Evolutionary conservation across 1,140 invertebrate genomes (phyloP).

Genomic region (Arctopsyche grandis): DNA sequence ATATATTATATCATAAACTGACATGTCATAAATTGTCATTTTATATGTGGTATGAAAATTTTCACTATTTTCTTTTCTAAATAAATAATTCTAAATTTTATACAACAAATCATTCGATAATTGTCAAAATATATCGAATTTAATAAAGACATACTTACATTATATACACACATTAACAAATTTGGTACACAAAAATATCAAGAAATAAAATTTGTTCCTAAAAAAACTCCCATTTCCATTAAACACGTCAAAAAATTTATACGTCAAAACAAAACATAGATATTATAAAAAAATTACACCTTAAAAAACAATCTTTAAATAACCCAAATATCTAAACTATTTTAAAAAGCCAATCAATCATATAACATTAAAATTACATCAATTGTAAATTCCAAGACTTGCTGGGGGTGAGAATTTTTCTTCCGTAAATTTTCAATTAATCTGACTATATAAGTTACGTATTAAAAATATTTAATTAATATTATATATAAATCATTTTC

Average conservation of each 20-base stretch:
- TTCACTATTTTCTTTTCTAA: neutral
- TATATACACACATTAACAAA: no score
- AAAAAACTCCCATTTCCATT: neutral
- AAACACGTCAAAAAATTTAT: neutral
- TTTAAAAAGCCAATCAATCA: no score
- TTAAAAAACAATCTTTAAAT: neutral
- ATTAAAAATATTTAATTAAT: no score
- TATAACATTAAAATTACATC: no score
- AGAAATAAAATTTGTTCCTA: neutral
- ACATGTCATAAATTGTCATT: neutral
- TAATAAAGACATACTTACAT: neutral
- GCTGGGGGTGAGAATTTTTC: no score
- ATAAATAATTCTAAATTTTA: neutral
- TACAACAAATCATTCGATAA: neutral
- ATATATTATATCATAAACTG: neutral
- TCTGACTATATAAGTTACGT: no score
- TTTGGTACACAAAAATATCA: no score
- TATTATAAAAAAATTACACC: neutral
- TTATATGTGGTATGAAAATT: neutral
- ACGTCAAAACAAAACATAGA: neutral
- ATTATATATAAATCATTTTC: no score
- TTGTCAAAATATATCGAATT: neutral
- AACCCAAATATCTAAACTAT: no score
- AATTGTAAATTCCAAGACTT: no score
- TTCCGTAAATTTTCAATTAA: no score